Evolutionary conservation across 2,888 invertebrate genomes (phyloP), one percentile per base, ranked within the genome.

Genomic region (Gortyna flavago): DNA sequence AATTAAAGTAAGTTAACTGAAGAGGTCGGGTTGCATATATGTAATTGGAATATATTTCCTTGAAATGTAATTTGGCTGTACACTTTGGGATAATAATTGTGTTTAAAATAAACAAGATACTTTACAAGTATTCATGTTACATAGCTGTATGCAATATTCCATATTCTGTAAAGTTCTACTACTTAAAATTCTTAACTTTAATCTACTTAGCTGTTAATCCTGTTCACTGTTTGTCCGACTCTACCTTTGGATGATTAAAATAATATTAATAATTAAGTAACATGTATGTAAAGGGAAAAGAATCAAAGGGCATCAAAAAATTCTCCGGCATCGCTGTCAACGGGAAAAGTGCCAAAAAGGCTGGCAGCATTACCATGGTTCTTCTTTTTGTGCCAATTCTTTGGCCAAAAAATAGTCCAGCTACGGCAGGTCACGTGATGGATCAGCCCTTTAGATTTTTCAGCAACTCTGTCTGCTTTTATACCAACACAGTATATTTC

Each of bases 21-120:
- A 38, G 16, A 13, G 68, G 35, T 79, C 25, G n/a, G 4, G 18
- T 77, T 79, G 35, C 44, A 9, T 79, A 79, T 59, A 38, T 21
- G 2, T 79, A 32, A 77, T 48, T 59, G 38, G 25, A 68, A 79
- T 41, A 41, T 44, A 29, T 18, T 79, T 67, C 78, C 44, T 65
- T 38, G 54, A 48, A 66, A 66, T 48, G 18, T 77, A 25, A 59
- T 38, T 57, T 54, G 3, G 25, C n/a, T 65, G 11, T 54, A 57
- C 18, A 29, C 21, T 78, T 78, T 38, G 59, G 5, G 11, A 68
- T n/a, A 38, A 67, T 79, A 25, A 59, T 57, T 59, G 35, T 48
- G 41, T 76, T 78, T 48, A 29, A 65, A 35, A 29, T 54, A 35
- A 62, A 41, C 32, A 21, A 41, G 25, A 13, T 73, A 21, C 3